phyloP scores from a whole-genome alignment of 2,888 invertebrate genomes.

The Leptopilina syphax region DNA sequence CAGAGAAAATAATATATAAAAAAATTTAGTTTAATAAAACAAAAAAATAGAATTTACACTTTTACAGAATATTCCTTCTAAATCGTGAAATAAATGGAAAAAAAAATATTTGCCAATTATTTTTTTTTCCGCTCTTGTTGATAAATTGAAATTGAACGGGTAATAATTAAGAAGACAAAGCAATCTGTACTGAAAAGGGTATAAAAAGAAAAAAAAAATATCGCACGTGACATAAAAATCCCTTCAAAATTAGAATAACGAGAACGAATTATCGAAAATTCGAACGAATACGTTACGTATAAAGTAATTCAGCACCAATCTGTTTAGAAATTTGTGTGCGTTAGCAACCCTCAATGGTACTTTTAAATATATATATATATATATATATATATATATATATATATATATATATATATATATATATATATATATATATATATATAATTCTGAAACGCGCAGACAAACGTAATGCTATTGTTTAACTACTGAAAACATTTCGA shows the following conservation, averaged over 20 bases:
- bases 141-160: neutral
- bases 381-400: neutral
- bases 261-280: constrained; percentile 21
- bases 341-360: constrained; percentile 27
- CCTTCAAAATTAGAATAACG: constrained; percentile 17
- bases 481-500: constrained; percentile 35
- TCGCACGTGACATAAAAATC: neutral
- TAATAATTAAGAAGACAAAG: no score
- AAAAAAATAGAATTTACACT: no score
- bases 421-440: neutral
- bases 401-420: no score
- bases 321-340: constrained; percentile 31
- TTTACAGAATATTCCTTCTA: no score
- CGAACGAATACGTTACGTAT: constrained; percentile 1
- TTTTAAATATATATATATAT: neutral
- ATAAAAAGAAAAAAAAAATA: neutral
- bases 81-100: no score
- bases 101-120: no score
- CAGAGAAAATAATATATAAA: no score
- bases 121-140: no score
- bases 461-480: constrained; percentile 31
- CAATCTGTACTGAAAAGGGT: neutral
- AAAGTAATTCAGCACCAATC: constrained; percentile 34
- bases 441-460: neutral
- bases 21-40: no score